phyloP scores from a whole-genome alignment of 2,797 vertebrate genomes.

The Coregonus suidteri region DNA sequence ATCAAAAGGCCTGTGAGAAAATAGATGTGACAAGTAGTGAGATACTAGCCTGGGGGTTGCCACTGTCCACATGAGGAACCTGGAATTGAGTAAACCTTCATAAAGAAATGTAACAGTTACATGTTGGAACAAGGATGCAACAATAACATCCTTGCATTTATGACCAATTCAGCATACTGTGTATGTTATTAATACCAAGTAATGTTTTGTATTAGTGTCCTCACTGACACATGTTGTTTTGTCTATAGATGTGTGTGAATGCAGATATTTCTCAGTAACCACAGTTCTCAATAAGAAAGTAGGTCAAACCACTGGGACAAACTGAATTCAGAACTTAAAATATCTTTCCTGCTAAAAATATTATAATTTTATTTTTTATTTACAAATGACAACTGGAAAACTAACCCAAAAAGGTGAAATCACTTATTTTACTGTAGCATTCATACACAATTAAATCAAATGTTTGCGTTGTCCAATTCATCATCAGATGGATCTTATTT shows the following conservation, averaged over 20 bases:
- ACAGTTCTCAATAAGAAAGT: neutral
- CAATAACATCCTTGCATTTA: neutral
- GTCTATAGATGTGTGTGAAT: neutral
- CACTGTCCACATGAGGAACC: neutral
- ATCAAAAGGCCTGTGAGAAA: neutral
- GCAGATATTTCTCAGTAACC: neutral
- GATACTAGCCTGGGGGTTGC: neutral
- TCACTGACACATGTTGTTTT: too few species aligned
- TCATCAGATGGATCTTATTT: too few species aligned
- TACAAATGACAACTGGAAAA: too few species aligned
- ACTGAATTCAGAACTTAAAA: too few species aligned
- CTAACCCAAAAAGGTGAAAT: neutral
- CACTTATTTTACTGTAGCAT: neutral
- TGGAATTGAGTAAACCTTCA: too few species aligned
- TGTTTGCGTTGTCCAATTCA: neutral
- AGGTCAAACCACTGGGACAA: neutral
- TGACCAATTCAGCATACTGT: neutral
- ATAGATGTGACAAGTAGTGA: neutral
- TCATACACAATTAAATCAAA: neutral
- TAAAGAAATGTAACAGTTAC: too few species aligned
- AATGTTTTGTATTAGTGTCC: too few species aligned
- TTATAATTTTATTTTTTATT: too few species aligned
- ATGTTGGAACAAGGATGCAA: neutral
- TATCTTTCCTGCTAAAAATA: too few species aligned
- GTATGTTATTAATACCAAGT: too few species aligned